Conservation (phyloP, 2,797 vertebrate species). For the Sebastes flavidus region DNA sequence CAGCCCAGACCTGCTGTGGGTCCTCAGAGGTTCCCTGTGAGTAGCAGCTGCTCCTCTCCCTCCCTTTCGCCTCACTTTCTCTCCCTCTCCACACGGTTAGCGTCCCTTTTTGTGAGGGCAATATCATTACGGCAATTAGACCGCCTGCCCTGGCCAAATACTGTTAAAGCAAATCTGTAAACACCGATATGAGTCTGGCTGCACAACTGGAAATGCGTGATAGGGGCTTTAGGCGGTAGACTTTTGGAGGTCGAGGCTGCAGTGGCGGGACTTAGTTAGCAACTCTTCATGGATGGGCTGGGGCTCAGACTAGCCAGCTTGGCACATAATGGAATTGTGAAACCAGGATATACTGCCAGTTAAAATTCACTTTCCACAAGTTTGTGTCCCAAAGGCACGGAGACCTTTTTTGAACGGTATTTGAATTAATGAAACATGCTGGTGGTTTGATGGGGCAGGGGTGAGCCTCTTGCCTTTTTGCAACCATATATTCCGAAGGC, state of each 20-base stretch:
- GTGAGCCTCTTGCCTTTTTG: constrained; percentile 45
- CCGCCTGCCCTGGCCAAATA: constrained; percentile 81
- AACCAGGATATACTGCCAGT: constrained; percentile 66
- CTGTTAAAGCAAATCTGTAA: constrained; percentile 86
- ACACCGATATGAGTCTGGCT: constrained; percentile 86
- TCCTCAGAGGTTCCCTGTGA: constrained; percentile 98
- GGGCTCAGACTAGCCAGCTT: constrained; percentile 81
- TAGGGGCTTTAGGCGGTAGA: constrained; percentile 86
- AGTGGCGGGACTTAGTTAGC: constrained; percentile 80
- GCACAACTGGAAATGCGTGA: constrained; percentile 87
- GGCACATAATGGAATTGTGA: constrained; percentile 76
- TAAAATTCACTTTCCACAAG: constrained; percentile 72
- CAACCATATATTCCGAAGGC: constrained; percentile 46
- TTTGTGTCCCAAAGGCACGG: constrained; percentile 70
- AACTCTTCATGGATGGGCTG: constrained; percentile 80
- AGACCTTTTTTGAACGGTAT: constrained; percentile 62
- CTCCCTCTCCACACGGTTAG: constrained; percentile 75
- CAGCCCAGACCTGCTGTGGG: constrained; percentile 94
- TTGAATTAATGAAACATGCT: constrained; percentile 69
- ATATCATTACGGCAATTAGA: constrained; percentile 89
- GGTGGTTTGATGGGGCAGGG: constrained; percentile 40
- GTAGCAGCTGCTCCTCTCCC: constrained; percentile 89
- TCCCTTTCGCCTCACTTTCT: constrained; percentile 70
- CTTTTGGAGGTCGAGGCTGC: constrained; percentile 72
- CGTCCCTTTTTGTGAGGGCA: constrained; percentile 80